A percentile compares a stretch with the other conserved stretches of the same genome.
phyloP scores from a whole-genome alignment of 2,113 vertebrate genomes.

The Garra rufa region DNA sequence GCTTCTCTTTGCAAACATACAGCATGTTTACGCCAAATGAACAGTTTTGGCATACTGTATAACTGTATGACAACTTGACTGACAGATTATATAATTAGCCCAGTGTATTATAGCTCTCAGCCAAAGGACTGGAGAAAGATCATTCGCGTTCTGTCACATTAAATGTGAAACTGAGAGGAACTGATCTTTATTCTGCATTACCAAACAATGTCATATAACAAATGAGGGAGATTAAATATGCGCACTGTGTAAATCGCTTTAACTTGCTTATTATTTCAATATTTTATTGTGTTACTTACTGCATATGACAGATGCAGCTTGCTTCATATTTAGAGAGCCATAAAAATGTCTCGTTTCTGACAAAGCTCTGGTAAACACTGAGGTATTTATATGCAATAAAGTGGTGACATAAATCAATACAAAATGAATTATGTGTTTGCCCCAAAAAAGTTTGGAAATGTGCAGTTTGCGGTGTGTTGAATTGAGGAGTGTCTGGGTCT shows the following conservation, averaged over 20 bases:
- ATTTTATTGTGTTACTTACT: not conserved
- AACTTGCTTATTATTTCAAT: not conserved
- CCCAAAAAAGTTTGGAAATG: not conserved
- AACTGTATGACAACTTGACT: not conserved
- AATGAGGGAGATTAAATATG: conserved; percentile 1
- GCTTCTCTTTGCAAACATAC: not conserved
- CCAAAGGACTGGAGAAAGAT: not conserved
- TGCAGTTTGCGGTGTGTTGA: conserved; percentile 9
- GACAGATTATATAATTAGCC: not conserved
- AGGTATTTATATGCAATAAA: not conserved
- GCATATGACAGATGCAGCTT: conserved; percentile 1
- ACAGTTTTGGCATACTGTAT: not conserved
- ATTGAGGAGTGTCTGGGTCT: conserved; percentile 27
- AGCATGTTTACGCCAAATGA: not conserved
- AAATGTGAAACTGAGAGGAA: not conserved
- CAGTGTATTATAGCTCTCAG: not conserved
- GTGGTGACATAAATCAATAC: not conserved
- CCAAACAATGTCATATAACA: not conserved
- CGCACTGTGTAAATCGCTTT: not conserved
- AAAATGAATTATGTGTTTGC: conserved; percentile 16
- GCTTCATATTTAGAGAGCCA: not conserved
- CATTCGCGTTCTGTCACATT: not conserved
- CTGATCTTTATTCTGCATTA: not conserved
- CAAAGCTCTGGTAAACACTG: conserved; percentile 9
- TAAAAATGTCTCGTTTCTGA: not conserved